phyloP scores from a whole-genome alignment of 2,888 invertebrate genomes.

The Netelia inedita region DNA sequence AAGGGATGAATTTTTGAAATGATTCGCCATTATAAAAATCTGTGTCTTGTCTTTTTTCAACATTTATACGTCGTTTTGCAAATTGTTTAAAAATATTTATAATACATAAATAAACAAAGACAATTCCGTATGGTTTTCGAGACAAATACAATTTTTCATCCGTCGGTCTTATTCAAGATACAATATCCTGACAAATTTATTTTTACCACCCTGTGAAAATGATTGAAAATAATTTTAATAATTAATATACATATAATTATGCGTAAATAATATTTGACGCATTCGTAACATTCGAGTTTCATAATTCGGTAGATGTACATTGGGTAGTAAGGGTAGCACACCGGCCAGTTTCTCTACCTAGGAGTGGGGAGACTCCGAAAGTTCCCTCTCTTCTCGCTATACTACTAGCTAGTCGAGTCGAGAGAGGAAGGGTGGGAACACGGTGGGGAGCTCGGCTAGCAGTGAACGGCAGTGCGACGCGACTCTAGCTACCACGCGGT shows the following conservation, averaged over 20 bases:
- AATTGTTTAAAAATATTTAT: slow-evolving; percentile 8
- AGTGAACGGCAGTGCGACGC: slow-evolving; percentile 83
- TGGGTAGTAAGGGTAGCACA: too few relatives aligned
- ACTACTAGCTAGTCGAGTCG: slow-evolving; percentile 66
- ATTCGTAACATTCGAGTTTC: too few relatives aligned
- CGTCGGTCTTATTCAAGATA: background rate
- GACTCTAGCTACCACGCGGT: slow-evolving; percentile 82
- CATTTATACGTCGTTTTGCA: background rate
- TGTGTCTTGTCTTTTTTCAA: background rate
- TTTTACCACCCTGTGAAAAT: background rate
- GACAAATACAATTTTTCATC: too few relatives aligned
- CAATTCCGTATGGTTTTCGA: background rate
- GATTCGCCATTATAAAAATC: background rate
- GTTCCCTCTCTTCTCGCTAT: slow-evolving; percentile 53
- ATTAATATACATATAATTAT: too few relatives aligned
- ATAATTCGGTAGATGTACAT: too few relatives aligned
- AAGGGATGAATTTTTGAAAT: slow-evolving; percentile 18
- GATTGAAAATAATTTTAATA: too few relatives aligned
- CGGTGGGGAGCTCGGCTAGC: slow-evolving; percentile 74
- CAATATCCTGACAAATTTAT: background rate
- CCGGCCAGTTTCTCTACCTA: background rate
- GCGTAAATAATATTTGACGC: too few relatives aligned
- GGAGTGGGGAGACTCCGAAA: slow-evolving; percentile 49
- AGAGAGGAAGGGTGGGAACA: slow-evolving; percentile 64
- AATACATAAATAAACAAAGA: background rate